Evolutionary conservation across 2,113 vertebrate species (phyloP).

Genomic region (Gambusia affinis): DNA sequence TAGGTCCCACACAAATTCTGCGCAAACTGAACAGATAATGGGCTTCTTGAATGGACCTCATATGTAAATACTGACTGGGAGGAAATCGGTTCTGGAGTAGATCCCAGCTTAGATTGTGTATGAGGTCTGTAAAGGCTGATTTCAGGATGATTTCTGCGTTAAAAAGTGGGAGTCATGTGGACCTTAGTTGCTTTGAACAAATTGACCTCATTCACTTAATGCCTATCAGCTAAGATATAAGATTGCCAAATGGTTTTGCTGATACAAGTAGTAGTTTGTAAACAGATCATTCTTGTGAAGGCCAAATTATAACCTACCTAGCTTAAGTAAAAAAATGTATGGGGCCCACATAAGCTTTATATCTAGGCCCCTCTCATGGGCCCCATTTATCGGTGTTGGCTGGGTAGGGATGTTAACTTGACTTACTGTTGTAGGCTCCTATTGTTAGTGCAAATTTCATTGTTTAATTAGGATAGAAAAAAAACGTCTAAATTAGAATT

Average conservation of each 20-base stretch:
- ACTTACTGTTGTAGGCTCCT: slow-evolving; percentile 24
- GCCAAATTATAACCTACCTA: background rate
- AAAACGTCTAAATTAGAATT: slow-evolving; percentile 19
- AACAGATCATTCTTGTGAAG: no score
- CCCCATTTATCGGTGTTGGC: slow-evolving; percentile 5
- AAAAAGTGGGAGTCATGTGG: background rate
- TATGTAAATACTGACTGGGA: no score
- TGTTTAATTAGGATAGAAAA: slow-evolving; percentile 10
- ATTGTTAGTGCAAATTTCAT: slow-evolving; percentile 1
- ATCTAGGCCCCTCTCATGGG: background rate
- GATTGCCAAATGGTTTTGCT: background rate
- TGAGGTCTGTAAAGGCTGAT: background rate
- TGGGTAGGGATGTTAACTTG: slow-evolving; percentile 26
- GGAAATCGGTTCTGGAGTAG: background rate
- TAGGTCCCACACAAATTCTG: background rate
- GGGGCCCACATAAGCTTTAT: background rate
- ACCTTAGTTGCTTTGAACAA: background rate
- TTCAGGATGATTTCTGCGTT: background rate
- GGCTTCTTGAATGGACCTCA: background rate
- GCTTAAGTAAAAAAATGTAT: background rate
- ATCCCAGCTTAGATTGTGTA: background rate
- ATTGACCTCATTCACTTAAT: background rate
- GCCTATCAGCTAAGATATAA: background rate
- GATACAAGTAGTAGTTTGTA: background rate
- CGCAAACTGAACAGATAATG: background rate